phyloP scores from a whole-genome alignment of 2,797 vertebrate genomes.

The Presbytis comata region DNA sequence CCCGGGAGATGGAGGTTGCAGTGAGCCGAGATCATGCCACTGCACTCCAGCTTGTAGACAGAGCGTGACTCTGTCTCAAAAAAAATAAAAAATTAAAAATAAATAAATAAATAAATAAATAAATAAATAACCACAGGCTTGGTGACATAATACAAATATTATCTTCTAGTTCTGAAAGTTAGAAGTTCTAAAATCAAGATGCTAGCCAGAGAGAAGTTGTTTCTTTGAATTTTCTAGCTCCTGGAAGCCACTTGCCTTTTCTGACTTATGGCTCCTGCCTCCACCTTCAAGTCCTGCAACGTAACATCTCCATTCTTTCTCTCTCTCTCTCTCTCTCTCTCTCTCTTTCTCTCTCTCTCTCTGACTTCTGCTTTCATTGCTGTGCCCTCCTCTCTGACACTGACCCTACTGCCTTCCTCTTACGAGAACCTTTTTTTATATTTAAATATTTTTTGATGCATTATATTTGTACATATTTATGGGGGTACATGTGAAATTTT shows the following conservation, averaged over 20 bases:
- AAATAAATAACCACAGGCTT: background rate
- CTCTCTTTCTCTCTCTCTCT: background rate
- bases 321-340: background rate
- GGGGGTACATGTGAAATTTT: background rate
- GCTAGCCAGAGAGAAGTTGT: background rate
- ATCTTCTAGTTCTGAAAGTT: background rate
- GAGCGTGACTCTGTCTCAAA: too few species aligned
- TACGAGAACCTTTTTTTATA: background rate
- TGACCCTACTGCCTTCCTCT: background rate
- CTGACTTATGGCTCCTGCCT: background rate
- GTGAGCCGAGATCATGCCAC: too few species aligned
- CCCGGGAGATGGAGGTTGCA: too few species aligned
- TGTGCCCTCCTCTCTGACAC: background rate
- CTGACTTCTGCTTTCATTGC: background rate
- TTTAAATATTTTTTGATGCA: background rate
- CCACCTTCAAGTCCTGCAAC: background rate
- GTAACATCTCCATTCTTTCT: background rate
- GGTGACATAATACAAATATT: background rate
- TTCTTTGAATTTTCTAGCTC: background rate
- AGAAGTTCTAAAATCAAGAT: background rate
- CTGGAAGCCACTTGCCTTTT: background rate
- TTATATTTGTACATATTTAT: background rate
- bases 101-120: background rate
- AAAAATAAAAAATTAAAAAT: too few species aligned
- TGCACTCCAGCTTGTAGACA: too few species aligned